These are phyloP conservation scores for Drosophila chauvacae DNA, from an alignment of 1,140 invertebrate genomes.

Conservation along the genomic window DNA sequence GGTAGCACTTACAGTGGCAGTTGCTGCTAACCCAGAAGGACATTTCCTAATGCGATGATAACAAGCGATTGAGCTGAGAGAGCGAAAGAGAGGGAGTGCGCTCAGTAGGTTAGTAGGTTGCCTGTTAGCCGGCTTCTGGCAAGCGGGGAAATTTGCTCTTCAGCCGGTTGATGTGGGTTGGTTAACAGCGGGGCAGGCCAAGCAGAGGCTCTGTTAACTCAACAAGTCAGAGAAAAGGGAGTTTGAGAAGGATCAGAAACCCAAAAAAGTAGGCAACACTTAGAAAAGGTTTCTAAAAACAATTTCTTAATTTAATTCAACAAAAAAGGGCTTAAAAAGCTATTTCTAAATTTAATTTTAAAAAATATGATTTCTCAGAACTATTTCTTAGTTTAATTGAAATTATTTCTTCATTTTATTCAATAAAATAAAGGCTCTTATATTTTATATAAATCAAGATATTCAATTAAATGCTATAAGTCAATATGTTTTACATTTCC, in stretches of 20 bases:
- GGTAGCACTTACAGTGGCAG: slow-evolving; percentile 43
- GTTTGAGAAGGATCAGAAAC: neutral
- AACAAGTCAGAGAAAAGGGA: slow-evolving; percentile 29
- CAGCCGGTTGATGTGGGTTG: slow-evolving; percentile 14
- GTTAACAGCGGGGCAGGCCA: neutral
- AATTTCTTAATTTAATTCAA: neutral
- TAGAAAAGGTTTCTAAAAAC: neutral
- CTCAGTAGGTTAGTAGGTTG: slow-evolving; percentile 80
- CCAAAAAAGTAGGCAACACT: neutral
- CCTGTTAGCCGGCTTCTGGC: slow-evolving; percentile 33
- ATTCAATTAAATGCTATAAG: neutral
- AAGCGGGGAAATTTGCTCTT: slow-evolving; percentile 64
- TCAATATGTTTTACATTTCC: neutral
- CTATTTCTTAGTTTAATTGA: too few relatives aligned
- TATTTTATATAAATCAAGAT: neutral
- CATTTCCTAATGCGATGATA: slow-evolving; percentile 56
- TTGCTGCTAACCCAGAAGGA: slow-evolving; percentile 35
- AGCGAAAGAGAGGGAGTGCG: neutral
- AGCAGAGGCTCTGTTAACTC: slow-evolving; percentile 36
- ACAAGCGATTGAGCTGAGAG: slow-evolving; percentile 2
- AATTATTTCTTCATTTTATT: too few relatives aligned
- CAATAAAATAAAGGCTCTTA: too few relatives aligned
- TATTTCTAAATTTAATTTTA: too few relatives aligned
- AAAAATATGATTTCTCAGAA: too few relatives aligned
- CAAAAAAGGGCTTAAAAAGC: too few relatives aligned